phyloP scores from a whole-genome alignment of 2,888 invertebrate genomes.

The Girardia tigrina region DNA sequence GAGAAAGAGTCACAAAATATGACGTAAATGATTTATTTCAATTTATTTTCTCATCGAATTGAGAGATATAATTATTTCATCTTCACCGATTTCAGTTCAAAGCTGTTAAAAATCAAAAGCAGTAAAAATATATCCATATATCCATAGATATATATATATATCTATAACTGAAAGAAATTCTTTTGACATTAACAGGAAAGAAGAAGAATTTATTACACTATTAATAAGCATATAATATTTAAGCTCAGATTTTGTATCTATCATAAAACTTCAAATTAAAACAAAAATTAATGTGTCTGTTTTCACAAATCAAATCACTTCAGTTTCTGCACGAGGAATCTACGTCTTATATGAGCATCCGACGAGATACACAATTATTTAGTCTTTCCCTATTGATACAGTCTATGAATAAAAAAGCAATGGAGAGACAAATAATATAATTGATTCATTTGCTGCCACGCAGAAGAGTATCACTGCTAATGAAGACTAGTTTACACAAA shows the following conservation, averaged over 20 bases:
- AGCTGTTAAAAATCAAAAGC: slow-evolving; percentile 1
- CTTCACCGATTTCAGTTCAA: slow-evolving; percentile 3
- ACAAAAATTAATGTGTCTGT: slow-evolving; percentile 23
- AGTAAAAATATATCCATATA: not conserved
- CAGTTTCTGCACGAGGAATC: slow-evolving; percentile 16
- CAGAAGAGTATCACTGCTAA: slow-evolving; percentile 23
- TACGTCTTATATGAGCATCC: not conserved
- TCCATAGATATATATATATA: not conserved
- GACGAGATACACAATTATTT: not conserved
- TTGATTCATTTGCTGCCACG: slow-evolving; percentile 23
- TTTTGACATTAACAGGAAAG: slow-evolving; percentile 16
- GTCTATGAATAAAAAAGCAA: slow-evolving; percentile 18
- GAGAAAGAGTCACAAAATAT: slow-evolving; percentile 23
- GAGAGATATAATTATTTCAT: slow-evolving; percentile 17
- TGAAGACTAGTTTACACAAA: slow-evolving; percentile 23
- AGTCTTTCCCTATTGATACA: slow-evolving; percentile 17
- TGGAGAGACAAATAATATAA: slow-evolving; percentile 23
- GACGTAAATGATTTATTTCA: slow-evolving; percentile 20
- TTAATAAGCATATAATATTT: slow-evolving; percentile 27
- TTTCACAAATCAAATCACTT: slow-evolving; percentile 23
- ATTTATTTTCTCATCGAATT: not conserved
- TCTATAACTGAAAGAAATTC: not conserved
- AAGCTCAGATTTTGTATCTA: slow-evolving; percentile 14
- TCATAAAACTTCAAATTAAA: slow-evolving; percentile 24
- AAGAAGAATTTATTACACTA: not conserved